phyloP scores from a whole-genome alignment of 2,797 vertebrate species.

The Geotrypetes seraphini region DNA sequence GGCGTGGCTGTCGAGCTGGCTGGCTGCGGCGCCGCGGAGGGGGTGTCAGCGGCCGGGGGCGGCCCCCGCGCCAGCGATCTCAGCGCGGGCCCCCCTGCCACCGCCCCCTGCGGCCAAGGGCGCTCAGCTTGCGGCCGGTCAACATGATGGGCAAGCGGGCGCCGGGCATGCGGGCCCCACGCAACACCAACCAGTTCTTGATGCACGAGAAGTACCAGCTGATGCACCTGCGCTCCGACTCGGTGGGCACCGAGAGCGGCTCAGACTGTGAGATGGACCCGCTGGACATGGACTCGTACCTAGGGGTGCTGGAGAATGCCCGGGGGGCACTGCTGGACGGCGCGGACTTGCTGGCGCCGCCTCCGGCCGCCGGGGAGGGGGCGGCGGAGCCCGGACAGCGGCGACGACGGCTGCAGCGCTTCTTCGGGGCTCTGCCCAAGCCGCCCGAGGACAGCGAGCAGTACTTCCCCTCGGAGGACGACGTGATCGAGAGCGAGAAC shows the following conservation, averaged over 20 bases:
- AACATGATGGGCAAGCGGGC: conserved; percentile 64
- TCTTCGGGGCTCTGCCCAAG: background rate
- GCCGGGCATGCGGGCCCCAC: conserved; percentile 72
- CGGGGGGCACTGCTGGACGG: conserved; percentile 67
- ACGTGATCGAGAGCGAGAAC: conserved; percentile 69
- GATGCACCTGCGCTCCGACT: conserved; percentile 75
- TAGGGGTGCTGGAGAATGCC: conserved; percentile 76
- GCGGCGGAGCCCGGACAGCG: background rate
- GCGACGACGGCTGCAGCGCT: background rate
- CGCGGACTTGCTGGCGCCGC: conserved; percentile 11
- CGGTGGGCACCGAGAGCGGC: conserved; percentile 66
- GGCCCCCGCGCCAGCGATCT: conserved; percentile 12
- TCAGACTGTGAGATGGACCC: conserved; percentile 74
- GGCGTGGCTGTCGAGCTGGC: conserved; percentile 32
- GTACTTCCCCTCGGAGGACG: conserved; percentile 77
- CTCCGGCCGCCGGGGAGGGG: background rate
- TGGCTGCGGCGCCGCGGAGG: conserved; percentile 52
- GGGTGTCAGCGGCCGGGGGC: conserved; percentile 4
- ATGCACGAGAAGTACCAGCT: conserved; percentile 83
- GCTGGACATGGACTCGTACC: conserved; percentile 77
- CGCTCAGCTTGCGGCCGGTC: conserved; percentile 55
- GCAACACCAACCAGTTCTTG: conserved; percentile 84
- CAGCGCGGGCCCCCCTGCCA: conserved; percentile 21
- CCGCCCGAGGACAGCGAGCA: conserved; percentile 62
- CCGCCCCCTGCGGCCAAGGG: conserved; percentile 15